Percentiles rank a stretch among this genome's conserved stretches.
These are phyloP conservation scores for Engraulis encrasicolus DNA, from an alignment of 2,113 vertebrate species.

Conservation along the genomic window DNA sequence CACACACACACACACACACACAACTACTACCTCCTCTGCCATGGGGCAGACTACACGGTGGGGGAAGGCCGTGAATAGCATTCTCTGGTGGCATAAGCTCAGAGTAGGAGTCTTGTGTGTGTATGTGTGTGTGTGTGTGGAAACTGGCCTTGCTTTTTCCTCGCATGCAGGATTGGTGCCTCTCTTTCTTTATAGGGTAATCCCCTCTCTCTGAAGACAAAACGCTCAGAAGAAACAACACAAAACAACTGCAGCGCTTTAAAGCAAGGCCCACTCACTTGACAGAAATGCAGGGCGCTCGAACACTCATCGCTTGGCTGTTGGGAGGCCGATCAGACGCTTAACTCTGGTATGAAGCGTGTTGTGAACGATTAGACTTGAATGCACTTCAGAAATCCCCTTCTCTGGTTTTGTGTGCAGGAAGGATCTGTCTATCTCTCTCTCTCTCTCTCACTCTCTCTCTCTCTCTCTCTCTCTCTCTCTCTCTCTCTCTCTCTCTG, in stretches of 20 bases:
- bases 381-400: slow-evolving; percentile 2
- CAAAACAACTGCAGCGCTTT: neutral
- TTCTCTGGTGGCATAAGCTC: neutral
- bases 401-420: neutral
- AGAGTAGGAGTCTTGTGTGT: neutral
- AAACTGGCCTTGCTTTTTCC: neutral
- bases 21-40: neutral
- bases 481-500: too few species aligned
- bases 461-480: too few species aligned
- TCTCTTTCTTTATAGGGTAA: neutral
- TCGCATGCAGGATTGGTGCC: neutral
- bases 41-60: neutral
- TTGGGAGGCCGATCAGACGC: neutral
- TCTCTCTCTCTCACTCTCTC: too few species aligned
- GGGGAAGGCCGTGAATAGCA: neutral
- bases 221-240: neutral
- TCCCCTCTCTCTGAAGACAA: neutral
- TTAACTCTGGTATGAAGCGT: neutral
- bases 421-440: too few species aligned
- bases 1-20: too few species aligned
- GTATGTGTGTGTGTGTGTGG: neutral
- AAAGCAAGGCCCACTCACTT: neutral
- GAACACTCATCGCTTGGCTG: neutral
- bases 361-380: neutral
- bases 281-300: neutral